Evolutionary conservation across 1,140 invertebrate genomes (phyloP).

Genomic region (Ooceraea biroi): DNA sequence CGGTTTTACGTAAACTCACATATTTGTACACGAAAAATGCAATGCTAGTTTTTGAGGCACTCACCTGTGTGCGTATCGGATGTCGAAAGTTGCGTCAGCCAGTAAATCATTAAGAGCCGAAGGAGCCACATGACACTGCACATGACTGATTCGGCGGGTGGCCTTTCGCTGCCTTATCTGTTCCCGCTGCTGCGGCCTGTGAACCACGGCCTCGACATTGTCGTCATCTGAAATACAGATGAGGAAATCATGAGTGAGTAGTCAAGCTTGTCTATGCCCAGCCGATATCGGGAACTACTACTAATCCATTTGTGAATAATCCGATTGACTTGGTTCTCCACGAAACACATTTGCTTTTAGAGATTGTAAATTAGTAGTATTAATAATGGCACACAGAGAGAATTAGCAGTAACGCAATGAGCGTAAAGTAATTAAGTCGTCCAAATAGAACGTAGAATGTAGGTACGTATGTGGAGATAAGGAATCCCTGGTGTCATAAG

Average conservation of each 20-base stretch:
- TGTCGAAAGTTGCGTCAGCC: constrained; percentile 82
- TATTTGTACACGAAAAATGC: no score
- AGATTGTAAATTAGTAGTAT: constrained; percentile 24
- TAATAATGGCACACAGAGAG: background rate
- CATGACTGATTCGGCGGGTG: constrained; percentile 82
- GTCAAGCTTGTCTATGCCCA: constrained; percentile 16
- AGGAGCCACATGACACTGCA: constrained; percentile 85
- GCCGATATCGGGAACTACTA: background rate
- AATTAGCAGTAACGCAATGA: background rate
- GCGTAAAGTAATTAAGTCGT: background rate
- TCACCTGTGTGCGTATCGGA: constrained; percentile 81
- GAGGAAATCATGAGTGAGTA: constrained; percentile 39
- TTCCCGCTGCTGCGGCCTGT: constrained; percentile 80
- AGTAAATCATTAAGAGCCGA: constrained; percentile 83
- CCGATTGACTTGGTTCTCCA: no score
- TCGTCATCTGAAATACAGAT: constrained; percentile 80
- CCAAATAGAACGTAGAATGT: background rate
- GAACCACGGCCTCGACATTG: constrained; percentile 77
- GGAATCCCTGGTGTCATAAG: background rate
- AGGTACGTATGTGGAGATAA: constrained; percentile 7
- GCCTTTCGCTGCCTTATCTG: constrained; percentile 80
- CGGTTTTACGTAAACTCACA: no score
- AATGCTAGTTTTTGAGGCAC: constrained; percentile 54
- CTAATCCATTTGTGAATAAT: no score
- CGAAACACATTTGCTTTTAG: no score